These are phyloP conservation scores for Arrhamphus sclerolepis DNA, from an alignment of 2,797 vertebrate species.

Conservation along the genomic window DNA sequence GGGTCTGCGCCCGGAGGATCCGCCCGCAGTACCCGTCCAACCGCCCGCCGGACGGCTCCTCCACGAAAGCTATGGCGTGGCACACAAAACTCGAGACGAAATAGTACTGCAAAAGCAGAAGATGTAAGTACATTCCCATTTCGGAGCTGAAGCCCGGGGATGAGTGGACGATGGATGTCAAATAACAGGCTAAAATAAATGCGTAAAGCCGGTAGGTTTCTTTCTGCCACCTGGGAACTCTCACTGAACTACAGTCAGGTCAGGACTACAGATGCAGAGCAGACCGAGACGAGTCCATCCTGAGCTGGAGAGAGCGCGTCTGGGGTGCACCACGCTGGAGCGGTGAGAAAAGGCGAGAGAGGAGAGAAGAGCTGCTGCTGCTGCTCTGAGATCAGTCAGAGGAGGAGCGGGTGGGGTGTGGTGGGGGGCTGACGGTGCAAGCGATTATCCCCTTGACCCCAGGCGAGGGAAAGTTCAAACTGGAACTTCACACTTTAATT, in stretches of 20 bases:
- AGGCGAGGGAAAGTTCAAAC: constrained; percentile 58
- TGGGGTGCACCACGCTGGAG: constrained; percentile 33
- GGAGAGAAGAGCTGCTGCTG: constrained; percentile 11
- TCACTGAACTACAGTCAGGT: constrained; percentile 30
- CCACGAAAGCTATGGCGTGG: constrained; percentile 83
- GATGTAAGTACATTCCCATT: constrained; percentile 79
- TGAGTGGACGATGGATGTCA: constrained; percentile 1
- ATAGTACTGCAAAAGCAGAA: constrained; percentile 79
- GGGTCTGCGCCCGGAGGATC: constrained; percentile 89
- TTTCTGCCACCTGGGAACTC: constrained; percentile 33
- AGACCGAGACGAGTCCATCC: constrained; percentile 50
- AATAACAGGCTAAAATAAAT: too few relatives aligned
- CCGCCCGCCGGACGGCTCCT: constrained; percentile 86
- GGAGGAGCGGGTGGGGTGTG: constrained; percentile 22
- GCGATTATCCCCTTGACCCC: constrained; percentile 64
- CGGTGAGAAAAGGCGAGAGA: constrained; percentile 1
- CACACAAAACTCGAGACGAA: constrained; percentile 80
- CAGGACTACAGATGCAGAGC: constrained; percentile 25
- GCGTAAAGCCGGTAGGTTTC: background rate
- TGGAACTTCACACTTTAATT: constrained; percentile 32
- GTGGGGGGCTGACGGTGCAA: background rate
- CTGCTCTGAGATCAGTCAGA: constrained; percentile 38
- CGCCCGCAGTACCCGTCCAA: constrained; percentile 93
- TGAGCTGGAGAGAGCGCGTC: constrained; percentile 40
- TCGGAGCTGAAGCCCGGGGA: constrained; percentile 16